Evolutionary conservation across 2,888 invertebrate species (phyloP).

Genomic region (Bembecia ichneumoniformis): DNA sequence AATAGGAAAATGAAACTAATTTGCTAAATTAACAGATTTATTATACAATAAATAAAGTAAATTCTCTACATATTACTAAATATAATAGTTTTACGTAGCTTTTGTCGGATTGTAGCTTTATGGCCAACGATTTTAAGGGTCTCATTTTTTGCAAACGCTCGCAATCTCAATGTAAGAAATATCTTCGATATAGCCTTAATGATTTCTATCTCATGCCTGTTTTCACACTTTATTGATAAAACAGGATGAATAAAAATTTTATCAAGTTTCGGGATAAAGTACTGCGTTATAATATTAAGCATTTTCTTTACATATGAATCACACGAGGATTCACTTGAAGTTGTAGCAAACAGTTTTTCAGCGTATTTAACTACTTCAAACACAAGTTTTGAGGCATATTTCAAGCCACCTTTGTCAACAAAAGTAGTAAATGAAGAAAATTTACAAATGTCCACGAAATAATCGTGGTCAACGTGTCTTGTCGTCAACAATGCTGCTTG

Average conservation of each 20-base stretch:
- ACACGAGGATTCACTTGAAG: not conserved
- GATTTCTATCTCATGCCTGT: too few relatives aligned
- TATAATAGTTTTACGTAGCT: not conserved
- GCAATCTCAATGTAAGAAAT: not conserved
- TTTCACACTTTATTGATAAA: too few relatives aligned
- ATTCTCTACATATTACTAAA: not conserved
- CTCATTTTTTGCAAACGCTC: not conserved
- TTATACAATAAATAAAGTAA: too few relatives aligned
- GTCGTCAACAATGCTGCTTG: not conserved
- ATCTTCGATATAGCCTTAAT: too few relatives aligned
- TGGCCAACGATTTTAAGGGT: not conserved
- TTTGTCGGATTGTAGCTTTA: not conserved
- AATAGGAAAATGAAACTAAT: too few relatives aligned
- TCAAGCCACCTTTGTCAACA: not conserved
- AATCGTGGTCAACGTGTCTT: not conserved
- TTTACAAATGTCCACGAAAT: not conserved
- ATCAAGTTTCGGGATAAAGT: too few relatives aligned
- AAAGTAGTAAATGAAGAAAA: not conserved
- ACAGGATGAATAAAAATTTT: too few relatives aligned
- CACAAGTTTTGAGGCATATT: too few relatives aligned
- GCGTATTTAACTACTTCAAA: not conserved
- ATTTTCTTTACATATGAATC: too few relatives aligned
- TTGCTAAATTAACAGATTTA: too few relatives aligned
- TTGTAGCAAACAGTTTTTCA: not conserved
- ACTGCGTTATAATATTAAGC: too few relatives aligned